A percentile compares a stretch with the other conserved stretches of the same genome.
These are phyloP conservation scores for Amblyraja radiata DNA, from an alignment of 2,797 vertebrate genomes.

Conservation along the genomic window DNA sequence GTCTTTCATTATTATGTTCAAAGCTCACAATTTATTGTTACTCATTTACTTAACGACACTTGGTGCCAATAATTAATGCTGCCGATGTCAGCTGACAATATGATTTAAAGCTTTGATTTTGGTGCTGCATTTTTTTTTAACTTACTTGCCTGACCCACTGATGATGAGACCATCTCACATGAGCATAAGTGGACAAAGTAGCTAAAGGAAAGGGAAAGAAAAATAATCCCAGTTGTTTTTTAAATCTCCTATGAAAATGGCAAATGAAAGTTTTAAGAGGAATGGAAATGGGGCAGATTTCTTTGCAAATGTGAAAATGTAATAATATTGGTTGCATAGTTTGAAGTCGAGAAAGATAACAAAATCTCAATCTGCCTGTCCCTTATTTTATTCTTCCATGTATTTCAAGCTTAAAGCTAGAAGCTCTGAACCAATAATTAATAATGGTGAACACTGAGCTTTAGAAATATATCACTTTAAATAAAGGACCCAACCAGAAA, in stretches of 20 bases:
- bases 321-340: not conserved
- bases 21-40: not conserved
- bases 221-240: not conserved
- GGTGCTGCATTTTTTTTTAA: not conserved
- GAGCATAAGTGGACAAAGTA: not conserved
- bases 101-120: not conserved
- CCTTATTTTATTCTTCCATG: not conserved
- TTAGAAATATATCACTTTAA: not conserved
- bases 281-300: not conserved
- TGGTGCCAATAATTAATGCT: not conserved
- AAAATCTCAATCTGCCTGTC: not conserved
- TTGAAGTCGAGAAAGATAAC: not conserved
- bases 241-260: not conserved
- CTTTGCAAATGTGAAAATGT: not conserved
- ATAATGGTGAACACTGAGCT: not conserved
- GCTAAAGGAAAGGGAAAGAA: not conserved
- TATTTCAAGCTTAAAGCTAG: not conserved
- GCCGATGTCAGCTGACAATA: not conserved
- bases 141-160: not conserved
- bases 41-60: not conserved
- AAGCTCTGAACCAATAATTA: not conserved
- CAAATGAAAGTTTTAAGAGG: not conserved
- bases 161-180: not conserved
- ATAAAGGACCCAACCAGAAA: not conserved
- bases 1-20: not conserved